Percentiles rank a stretch among this genome's conserved stretches.
Evolutionary conservation across 2,797 vertebrate species (phyloP).

Genomic region (Acropternis orthonyx): DNA sequence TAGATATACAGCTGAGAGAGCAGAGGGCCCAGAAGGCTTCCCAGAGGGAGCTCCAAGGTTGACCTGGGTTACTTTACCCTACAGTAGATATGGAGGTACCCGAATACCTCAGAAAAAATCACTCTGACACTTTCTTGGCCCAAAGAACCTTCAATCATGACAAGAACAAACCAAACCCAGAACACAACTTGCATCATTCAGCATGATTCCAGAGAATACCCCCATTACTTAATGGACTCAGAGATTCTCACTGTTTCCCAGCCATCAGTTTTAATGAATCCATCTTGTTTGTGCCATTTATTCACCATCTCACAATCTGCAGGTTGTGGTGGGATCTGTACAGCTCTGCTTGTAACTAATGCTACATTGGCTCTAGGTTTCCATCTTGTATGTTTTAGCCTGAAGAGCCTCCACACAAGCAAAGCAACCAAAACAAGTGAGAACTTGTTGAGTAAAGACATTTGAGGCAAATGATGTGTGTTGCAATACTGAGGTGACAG

Average conservation of each 20-base stretch:
- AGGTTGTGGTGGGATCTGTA: not conserved
- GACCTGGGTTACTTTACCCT: not conserved
- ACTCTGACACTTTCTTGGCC: not conserved
- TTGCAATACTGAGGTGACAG: conserved; percentile 23
- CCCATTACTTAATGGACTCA: not conserved
- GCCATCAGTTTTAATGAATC: not conserved
- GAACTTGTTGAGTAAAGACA: conserved; percentile 7
- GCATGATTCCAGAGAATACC: not conserved
- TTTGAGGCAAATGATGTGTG: not conserved
- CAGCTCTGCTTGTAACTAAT: not conserved
- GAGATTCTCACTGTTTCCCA: not conserved
- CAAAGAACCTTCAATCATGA: not conserved
- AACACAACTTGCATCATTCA: not conserved
- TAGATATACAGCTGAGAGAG: not conserved
- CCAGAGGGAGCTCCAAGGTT: not conserved
- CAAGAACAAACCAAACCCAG: not conserved
- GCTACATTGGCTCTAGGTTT: not conserved
- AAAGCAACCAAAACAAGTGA: not conserved
- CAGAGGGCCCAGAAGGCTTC: not conserved
- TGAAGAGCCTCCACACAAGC: not conserved
- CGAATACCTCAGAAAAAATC: not conserved
- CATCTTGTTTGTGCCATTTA: not conserved
- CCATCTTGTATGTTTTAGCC: not conserved
- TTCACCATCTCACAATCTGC: not conserved
- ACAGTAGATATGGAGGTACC: not conserved